These are phyloP conservation scores for Apamea sordens DNA, from an alignment of 2,888 invertebrate species.

Conservation along the genomic window DNA sequence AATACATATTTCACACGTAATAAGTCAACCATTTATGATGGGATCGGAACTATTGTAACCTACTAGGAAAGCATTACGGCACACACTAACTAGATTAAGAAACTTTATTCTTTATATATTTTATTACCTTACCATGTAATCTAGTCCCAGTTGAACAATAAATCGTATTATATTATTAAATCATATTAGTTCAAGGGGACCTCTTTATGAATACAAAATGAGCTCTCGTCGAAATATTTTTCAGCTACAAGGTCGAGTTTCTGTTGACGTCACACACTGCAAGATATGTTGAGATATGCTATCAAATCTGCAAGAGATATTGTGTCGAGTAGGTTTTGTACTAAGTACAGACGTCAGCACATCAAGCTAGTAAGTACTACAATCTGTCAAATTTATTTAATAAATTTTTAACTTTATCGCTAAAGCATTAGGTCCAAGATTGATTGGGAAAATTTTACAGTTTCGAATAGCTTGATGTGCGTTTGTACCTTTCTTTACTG, in stretches of 20 bases:
- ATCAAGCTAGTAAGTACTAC: no score
- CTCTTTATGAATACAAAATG: slow-evolving; percentile 4
- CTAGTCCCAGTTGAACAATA: no score
- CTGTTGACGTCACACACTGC: slow-evolving; percentile 21
- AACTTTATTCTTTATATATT: background rate
- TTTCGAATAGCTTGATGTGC: no score
- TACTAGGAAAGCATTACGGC: background rate
- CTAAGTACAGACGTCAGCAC: no score
- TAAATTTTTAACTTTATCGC: no score
- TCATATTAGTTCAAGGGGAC: background rate
- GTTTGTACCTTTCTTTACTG: no score
- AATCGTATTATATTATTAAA: background rate
- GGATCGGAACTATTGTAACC: background rate
- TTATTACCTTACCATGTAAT: no score
- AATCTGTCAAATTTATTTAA: no score
- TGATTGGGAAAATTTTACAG: no score
- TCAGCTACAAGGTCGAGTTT: background rate
- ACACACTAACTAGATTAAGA: background rate
- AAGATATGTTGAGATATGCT: background rate
- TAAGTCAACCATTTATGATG: background rate
- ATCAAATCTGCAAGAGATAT: background rate
- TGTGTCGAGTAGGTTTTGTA: background rate
- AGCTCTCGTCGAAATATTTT: slow-evolving; percentile 1
- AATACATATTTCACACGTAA: background rate
- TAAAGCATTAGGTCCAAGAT: no score